Evolutionary conservation across 2,113 vertebrate species (phyloP), one percentile per base, ranked within the genome.

Genomic region (Engraulis encrasicolus): DNA sequence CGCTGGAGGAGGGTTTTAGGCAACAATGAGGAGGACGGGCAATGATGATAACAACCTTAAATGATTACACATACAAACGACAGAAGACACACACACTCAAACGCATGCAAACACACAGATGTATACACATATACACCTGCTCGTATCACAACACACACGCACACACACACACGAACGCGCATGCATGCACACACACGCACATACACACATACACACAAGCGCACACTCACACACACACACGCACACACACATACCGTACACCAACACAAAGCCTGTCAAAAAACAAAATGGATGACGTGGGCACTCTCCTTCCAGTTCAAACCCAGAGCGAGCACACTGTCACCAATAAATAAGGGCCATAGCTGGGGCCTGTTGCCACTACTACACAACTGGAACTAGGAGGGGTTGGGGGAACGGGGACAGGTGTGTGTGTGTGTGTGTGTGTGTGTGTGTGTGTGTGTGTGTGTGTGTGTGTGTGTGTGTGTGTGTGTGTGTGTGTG

Each of bases 321-420:
- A 88, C 82, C 78, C 81, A 89, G 71, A 36, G 50, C 81, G 71
- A 71, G 48, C 50, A 82, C 90, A 89, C 86, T 23, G 77, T 89
- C 83, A 83, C 89, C 88, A 92, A 93, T 93, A 93, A 94, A 94
- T 93, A 93, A 92, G 90, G 89, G 86, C 83, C 87, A 84, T n/a
- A 37, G n/a, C 27, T 79, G 9, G 83, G 89, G 87, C 86, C 89
- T 31, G 19, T 11, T 23, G 38, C 27, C 12, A 71, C 78, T 31
- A 31, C 66, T 74, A 15, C 23, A 74, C 12, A 3, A 1, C 66
- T 74, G 66, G 31, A 74, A 31, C 12, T 34, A 27, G 27, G 18
- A 1, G 58, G 20, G 58, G 11, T 45, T 45, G 3, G 9, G 40
- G 40, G 9, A 9, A 45, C 4, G 40, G 40, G 40, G n/a, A n/a